Conservation (phyloP, 1,140 invertebrate species). For the Carposina sasakii region DNA sequence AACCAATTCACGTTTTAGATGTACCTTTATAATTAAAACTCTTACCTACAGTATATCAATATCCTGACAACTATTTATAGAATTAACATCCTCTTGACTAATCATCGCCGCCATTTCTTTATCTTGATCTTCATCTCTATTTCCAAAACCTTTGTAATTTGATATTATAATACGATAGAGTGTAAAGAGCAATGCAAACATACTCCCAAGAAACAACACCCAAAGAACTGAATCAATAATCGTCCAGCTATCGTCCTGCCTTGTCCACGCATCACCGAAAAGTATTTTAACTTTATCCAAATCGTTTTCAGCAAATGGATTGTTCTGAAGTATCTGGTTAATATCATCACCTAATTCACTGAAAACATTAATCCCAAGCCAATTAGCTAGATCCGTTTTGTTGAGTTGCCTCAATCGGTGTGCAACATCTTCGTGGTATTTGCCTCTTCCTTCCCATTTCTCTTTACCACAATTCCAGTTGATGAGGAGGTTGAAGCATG, state of each 20-base stretch:
- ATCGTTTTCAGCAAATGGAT: constrained; percentile 28
- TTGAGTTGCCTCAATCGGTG: constrained; percentile 74
- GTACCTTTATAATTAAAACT: no score
- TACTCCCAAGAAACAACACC: constrained; percentile 24
- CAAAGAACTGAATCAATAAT: constrained; percentile 37
- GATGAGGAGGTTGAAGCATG: constrained; percentile 72
- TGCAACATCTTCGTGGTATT: constrained; percentile 70
- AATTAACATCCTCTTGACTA: no score
- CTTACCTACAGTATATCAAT: no score
- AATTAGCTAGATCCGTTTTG: constrained; percentile 73
- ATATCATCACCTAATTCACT: constrained; percentile 73
- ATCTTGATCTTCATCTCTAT: not conserved
- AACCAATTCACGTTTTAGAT: no score
- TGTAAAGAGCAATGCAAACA: constrained; percentile 22
- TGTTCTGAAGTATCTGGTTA: constrained; percentile 47
- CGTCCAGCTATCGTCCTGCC: constrained; percentile 30
- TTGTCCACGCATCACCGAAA: constrained; percentile 10
- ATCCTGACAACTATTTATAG: no score
- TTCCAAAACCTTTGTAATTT: constrained; percentile 18
- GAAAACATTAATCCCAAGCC: constrained; percentile 75
- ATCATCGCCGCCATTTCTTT: no score
- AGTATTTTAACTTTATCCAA: constrained; percentile 27
- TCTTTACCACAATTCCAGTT: constrained; percentile 72
- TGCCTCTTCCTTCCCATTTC: constrained; percentile 64
- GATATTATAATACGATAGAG: constrained; percentile 26